Evolutionary conservation across 2,113 vertebrate species (phyloP), one percentile per base, ranked within the genome.

Genomic region (Mandrillus leucophaeus): DNA sequence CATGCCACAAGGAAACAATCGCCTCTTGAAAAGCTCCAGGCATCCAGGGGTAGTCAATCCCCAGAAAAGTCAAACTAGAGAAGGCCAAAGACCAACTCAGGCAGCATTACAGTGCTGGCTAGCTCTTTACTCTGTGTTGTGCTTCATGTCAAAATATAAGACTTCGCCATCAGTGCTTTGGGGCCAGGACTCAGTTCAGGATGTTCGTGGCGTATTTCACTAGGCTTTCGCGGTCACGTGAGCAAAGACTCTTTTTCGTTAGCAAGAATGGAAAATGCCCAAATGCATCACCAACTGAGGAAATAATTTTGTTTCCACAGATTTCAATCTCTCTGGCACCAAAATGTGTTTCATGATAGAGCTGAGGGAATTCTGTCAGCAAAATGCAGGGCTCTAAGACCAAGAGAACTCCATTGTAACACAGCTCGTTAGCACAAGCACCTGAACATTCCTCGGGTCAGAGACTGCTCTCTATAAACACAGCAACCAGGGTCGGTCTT

Each of bases 221-320:
- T 68, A 59, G 57, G 38, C 27, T 75, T 92, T 80, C 75, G 30
- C 30, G 45, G 14, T 84, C 61, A 87, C 79, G 43, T 38, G 89
- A 84, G 45, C 70, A 25, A 68, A 45, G 72, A 40, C 45, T 12
- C 55, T 38, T 87, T 48, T 66, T 72, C 12, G 43, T 92, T 52
- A 79, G 68, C 40, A 87, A 87, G n/a, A 68, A 92, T 27, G n/a
- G 50, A 96, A 85, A 92, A 84, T 76, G 50, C 22, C 59, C 59
- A 73, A n/a, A 43, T 27, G 55, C 45, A n/a, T 81, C 55, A 75
- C 3, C 52, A 17, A 22, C 14, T 10, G 8, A 88, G 59, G n/a
- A 32, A 73, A 3, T 40, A 35, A 35, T 61, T 90, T 94, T 32
- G 30, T 64, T 72, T 96, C 48, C 38, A 25, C 64, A 88, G 68